Base-by-base conservation (phyloP, 2,888 invertebrate genomes). In the Andrena flavipes region DNA sequence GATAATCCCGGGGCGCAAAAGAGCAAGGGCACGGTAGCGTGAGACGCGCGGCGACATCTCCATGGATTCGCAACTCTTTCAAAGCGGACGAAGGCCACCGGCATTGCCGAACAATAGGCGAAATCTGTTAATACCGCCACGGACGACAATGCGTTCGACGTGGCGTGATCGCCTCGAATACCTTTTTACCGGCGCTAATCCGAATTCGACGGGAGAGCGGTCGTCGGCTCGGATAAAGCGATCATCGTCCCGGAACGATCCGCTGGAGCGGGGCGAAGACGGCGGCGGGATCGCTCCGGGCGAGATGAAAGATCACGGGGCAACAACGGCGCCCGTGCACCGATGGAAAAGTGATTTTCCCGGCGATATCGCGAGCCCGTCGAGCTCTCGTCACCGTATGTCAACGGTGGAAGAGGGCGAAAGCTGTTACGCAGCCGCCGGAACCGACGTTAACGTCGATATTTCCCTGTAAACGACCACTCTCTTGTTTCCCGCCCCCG, bases 101-200 rank as follows among this genome's bases (percentile, higher is more conserved):
- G 67, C 76, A 63, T 76, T 42, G 78, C 35, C 74, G 87, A 88
- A 91, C 90, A 91, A 91, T 91, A 76, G 85, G 49, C 84, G 72
- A 90, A 93, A 93, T 93, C 93, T 91, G 90, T 91, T 92, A 92
- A 93, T 93, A 89, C 92, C 88, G 76, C 76, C 85, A 79, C 83
- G 78, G 80, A 87, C 83, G 76, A 93, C 93, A 93, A 93, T 92
- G 92, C 82, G 90, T 75, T 87, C 92, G 89, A 85, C 87, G 88
- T 91, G 86, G 88, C 92, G 91, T 92, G 91, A 92, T 89, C 88
- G 86, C 87, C 87, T 85, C 90, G 91, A 89, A 92, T 93, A 93
- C 92, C 92, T 93, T 92, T 88, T 93, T 92, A 90, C 91, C 84
- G 92, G 90, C 92, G 90, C 89, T 93, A 93, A 93, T 93, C 92